phyloP scores from a whole-genome alignment of 2,113 vertebrate species.

The Sapayoa aenigma region DNA sequence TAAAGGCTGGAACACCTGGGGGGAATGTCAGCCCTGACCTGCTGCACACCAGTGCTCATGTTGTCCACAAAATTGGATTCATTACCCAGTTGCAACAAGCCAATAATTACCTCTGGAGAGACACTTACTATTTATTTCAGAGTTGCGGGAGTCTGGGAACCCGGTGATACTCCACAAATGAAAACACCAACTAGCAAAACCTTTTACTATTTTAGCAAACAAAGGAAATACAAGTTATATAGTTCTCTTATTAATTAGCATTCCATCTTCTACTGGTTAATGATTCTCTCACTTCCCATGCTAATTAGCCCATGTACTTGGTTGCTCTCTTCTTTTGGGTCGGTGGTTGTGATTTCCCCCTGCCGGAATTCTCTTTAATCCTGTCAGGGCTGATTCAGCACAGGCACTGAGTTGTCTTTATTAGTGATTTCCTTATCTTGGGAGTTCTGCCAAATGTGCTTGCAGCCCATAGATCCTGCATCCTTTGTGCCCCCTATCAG shows the following conservation, averaged over 20 bases:
- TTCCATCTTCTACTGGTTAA: background rate
- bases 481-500: background rate
- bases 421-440: background rate
- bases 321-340: accelerated
- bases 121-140: background rate
- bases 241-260: background rate
- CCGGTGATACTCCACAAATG: background rate
- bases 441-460: background rate
- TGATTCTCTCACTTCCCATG: accelerated
- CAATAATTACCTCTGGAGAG: background rate
- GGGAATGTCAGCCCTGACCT: background rate
- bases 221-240: background rate
- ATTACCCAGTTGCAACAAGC: background rate
- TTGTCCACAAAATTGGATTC: background rate
- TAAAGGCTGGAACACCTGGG: background rate
- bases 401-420: background rate
- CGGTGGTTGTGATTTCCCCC: background rate
- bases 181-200: background rate
- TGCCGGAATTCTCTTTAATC: background rate
- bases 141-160: background rate
- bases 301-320: accelerated
- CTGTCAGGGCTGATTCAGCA: background rate
- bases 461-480: background rate
- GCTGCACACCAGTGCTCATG: background rate
- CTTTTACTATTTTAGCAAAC: background rate